These are phyloP conservation scores for Manis javanica DNA, from an alignment of 2,797 vertebrate genomes.

Conservation along the genomic window DNA sequence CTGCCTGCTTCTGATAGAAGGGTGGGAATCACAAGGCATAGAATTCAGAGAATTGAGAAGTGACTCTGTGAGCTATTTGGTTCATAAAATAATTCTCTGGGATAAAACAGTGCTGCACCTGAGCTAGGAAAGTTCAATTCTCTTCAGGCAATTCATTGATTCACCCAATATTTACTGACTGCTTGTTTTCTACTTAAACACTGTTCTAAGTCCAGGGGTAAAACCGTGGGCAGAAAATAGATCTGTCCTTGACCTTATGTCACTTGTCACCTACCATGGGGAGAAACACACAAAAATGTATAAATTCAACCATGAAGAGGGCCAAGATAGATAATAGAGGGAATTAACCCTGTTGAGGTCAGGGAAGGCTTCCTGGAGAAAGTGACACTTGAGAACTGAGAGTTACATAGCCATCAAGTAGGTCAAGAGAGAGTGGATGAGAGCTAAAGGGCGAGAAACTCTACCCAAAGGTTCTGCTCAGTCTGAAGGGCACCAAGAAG, in stretches of 20 bases:
- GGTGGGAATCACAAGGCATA: not conserved
- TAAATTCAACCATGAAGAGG: not conserved
- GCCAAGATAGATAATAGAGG: not conserved
- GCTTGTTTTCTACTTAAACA: conserved; percentile 6
- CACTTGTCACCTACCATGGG: not conserved
- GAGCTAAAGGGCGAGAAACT: not conserved
- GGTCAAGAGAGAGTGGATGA: not conserved
- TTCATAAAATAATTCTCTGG: not conserved
- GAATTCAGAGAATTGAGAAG: not conserved
- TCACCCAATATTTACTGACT: conserved; percentile 29
- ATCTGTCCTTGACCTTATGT: not conserved
- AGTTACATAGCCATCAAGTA: not conserved
- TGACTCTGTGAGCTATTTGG: not conserved
- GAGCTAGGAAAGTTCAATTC: not conserved
- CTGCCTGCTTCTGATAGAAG: not conserved
- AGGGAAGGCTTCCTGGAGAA: not conserved
- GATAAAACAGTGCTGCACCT: not conserved
- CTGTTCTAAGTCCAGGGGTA: not conserved
- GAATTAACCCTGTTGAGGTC: not conserved
- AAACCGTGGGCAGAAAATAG: conserved; percentile 25
- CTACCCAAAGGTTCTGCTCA: not conserved
- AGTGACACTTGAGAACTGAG: not conserved
- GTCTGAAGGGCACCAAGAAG: not conserved
- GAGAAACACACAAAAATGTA: not conserved
- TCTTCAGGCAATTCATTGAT: not conserved